Evolutionary conservation across 2,888 invertebrate genomes (phyloP).

Genomic region (Nomada flava): DNA sequence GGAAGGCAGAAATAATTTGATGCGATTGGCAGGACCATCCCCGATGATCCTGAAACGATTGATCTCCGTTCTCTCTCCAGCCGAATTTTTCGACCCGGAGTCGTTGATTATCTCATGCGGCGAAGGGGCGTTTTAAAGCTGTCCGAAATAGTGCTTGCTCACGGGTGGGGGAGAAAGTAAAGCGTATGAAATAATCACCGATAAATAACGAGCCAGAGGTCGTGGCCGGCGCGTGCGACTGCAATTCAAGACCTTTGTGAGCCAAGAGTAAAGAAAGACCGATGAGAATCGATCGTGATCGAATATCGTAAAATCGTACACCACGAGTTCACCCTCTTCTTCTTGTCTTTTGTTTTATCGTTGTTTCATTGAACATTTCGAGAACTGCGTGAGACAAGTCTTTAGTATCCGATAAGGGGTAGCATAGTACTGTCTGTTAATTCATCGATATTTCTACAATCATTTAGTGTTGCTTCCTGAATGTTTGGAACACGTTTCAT

Average conservation of each 20-base stretch:
- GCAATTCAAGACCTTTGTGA: constrained; percentile 13
- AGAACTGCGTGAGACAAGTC: neutral
- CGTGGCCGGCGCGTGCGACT: constrained; percentile 19
- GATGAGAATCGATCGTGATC: constrained; percentile 44
- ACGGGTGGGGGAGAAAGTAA: constrained; percentile 37
- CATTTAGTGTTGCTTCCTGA: neutral
- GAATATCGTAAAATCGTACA: constrained; percentile 51
- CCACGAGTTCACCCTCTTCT: constrained; percentile 7
- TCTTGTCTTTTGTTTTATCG: neutral
- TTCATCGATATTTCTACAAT: no score
- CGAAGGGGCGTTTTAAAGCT: constrained; percentile 41
- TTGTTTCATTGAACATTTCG: neutral
- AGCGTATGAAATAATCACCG: constrained; percentile 59
- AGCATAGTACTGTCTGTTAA: neutral
- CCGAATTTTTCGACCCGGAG: constrained; percentile 48
- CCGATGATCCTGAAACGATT: constrained; percentile 27
- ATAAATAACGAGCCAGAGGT: constrained; percentile 61
- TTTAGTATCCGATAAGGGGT: no score
- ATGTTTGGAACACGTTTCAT: neutral
- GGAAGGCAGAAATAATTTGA: constrained; percentile 37
- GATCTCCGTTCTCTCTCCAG: constrained; percentile 41
- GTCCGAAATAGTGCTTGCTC: constrained; percentile 50
- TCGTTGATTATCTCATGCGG: constrained; percentile 56
- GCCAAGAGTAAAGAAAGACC: constrained; percentile 34
- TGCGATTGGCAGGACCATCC: constrained; percentile 35